phyloP scores from a whole-genome alignment of 2,113 vertebrate genomes.

The Ctenodactylus gundi region DNA sequence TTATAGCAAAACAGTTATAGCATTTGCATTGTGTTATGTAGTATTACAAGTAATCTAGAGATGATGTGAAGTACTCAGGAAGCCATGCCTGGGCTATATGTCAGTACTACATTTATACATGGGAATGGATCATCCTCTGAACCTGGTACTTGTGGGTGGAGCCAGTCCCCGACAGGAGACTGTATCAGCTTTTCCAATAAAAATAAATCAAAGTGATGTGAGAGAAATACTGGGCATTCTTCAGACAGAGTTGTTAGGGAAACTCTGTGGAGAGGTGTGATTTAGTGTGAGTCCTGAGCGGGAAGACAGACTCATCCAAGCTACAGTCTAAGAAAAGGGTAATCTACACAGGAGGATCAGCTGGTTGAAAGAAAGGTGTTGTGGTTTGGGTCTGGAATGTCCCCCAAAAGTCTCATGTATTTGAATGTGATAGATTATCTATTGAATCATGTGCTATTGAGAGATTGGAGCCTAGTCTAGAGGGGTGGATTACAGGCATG shows the following conservation, averaged over 20 bases:
- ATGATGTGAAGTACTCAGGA: neutral
- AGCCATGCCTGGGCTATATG: neutral
- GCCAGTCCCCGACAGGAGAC: neutral
- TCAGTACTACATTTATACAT: neutral
- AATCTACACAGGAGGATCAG: neutral
- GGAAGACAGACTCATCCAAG: neutral
- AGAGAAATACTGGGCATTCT: neutral
- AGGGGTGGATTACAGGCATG: too few relatives aligned
- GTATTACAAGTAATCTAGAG: neutral
- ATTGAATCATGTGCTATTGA: too few relatives aligned
- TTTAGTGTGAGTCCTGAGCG: neutral
- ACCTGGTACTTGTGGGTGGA: neutral
- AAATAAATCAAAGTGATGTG: neutral
- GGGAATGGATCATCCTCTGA: too few relatives aligned
- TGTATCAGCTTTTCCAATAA: neutral
- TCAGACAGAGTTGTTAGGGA: neutral
- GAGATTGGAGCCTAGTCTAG: too few relatives aligned
- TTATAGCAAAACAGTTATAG: too few relatives aligned
- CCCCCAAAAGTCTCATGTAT: too few relatives aligned
- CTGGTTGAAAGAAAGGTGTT: too few relatives aligned
- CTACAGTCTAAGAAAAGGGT: neutral
- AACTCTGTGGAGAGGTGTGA: neutral
- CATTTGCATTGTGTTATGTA: neutral
- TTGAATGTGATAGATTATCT: too few relatives aligned
- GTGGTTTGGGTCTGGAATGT: too few relatives aligned